Evolutionary conservation across 2,113 vertebrate species (phyloP).

Genomic region (Osmerus eperlanus): DNA sequence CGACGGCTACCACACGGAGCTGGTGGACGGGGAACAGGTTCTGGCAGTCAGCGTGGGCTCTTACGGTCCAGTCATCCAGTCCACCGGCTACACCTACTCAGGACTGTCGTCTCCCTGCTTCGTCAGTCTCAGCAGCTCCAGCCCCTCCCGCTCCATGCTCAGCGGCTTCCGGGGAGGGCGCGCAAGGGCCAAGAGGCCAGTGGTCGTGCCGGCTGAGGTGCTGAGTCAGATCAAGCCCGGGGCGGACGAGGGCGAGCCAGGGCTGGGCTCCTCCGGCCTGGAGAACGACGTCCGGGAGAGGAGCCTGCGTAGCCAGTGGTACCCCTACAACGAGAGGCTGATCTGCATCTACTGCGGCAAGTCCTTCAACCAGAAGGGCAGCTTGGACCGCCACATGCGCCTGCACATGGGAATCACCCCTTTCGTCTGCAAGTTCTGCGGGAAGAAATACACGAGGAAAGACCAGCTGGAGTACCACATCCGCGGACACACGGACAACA

Average conservation of each 20-base stretch:
- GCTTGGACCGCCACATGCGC: slow-evolving; percentile 97
- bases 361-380: slow-evolving; percentile 99
- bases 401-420: slow-evolving; percentile 99
- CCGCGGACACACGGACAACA: slow-evolving; percentile 97
- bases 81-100: slow-evolving; percentile 84
- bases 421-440: slow-evolving; percentile 97
- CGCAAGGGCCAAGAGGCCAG: slow-evolving; percentile 82
- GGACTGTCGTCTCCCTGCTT: slow-evolving; percentile 78
- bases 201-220: slow-evolving; percentile 60
- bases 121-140: slow-evolving; percentile 84
- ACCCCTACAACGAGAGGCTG: slow-evolving; percentile 91
- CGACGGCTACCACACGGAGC: slow-evolving; percentile 93
- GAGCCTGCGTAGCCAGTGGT: slow-evolving; percentile 88
- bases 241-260: slow-evolving; percentile 59
- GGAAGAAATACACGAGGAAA: slow-evolving; percentile 98
- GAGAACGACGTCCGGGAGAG: slow-evolving; percentile 86
- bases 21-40: slow-evolving; percentile 96
- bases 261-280: slow-evolving; percentile 69
- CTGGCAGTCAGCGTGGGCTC: slow-evolving; percentile 91
- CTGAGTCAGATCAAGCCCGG: slow-evolving; percentile 59
- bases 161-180: slow-evolving; percentile 89
- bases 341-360: slow-evolving; percentile 99
- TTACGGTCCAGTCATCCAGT: slow-evolving; percentile 87
- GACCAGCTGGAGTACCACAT: slow-evolving; percentile 99
- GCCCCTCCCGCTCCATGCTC: slow-evolving; percentile 90